These are phyloP conservation scores for Drosophila birchii DNA, from an alignment of 2,888 invertebrate species.

Conservation along the genomic window DNA sequence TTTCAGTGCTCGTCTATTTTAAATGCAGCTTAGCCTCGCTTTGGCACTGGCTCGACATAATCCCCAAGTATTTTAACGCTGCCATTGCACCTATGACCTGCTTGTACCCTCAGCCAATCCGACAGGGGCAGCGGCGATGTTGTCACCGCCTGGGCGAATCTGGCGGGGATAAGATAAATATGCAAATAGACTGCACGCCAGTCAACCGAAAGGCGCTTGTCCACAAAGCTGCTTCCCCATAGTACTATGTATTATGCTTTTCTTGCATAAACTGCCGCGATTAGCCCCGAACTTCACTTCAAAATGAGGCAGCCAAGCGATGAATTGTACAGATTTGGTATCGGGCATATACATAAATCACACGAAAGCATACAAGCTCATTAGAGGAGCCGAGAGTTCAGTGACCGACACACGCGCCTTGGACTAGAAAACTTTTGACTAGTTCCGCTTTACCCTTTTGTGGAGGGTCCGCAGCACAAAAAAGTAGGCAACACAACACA, in stretches of 20 bases:
- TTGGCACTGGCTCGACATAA: conserved; percentile 61
- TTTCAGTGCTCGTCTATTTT: conserved; percentile 37
- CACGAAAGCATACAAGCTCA: conserved; percentile 31
- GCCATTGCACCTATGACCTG: conserved; percentile 72
- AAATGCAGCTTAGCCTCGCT: conserved; percentile 42
- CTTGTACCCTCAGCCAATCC: conserved; percentile 56
- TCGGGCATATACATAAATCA: conserved; percentile 58
- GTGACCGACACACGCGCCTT: conserved; percentile 44
- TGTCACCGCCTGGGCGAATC: conserved; percentile 62
- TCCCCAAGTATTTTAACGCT: conserved; percentile 69
- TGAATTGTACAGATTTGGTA: conserved; percentile 28
- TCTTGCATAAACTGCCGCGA: conserved; percentile 50
- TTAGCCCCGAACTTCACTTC: conserved; percentile 54
- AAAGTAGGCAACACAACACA: conserved; percentile 51
- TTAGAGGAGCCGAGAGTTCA: conserved; percentile 39
- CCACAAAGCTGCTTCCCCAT: conserved; percentile 4
- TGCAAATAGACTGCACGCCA: conserved; percentile 70
- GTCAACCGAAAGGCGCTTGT: conserved; percentile 19
- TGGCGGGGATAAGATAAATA: conserved; percentile 73
- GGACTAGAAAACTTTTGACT: conserved; percentile 44
- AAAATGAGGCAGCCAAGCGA: conserved; percentile 32
- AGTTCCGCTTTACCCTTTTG: conserved; percentile 34
- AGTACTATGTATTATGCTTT: conserved; percentile 54
- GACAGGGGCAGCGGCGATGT: conserved; percentile 57
- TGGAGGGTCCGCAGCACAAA: conserved; percentile 32